Evolutionary conservation across 1,140 invertebrate genomes (phyloP).

Genomic region (Orchestia grillus): DNA sequence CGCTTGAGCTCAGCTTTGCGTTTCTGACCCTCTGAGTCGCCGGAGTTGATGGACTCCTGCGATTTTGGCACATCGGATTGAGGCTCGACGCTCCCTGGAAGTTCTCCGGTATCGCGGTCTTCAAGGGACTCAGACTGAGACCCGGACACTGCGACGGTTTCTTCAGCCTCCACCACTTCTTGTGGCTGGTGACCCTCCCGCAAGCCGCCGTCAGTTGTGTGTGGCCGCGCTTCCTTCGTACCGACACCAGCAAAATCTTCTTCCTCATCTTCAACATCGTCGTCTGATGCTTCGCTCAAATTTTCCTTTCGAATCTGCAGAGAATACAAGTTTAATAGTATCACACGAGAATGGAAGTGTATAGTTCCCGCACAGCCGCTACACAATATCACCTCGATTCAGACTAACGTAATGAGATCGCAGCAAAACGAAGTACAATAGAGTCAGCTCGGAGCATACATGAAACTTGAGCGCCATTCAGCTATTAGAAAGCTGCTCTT

Average conservation of each 20-base stretch:
- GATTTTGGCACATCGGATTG: not conserved
- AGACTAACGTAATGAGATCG: not conserved
- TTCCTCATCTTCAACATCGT: not conserved
- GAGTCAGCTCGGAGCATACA: too few species aligned
- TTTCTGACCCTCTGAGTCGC: not conserved
- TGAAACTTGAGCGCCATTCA: too few species aligned
- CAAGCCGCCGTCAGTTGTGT: not conserved
- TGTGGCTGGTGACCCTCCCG: not conserved
- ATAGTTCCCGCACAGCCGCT: not conserved
- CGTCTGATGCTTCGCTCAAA: not conserved
- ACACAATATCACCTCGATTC: not conserved
- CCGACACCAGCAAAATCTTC: not conserved
- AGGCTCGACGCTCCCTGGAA: not conserved
- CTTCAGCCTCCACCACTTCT: not conserved
- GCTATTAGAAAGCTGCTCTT: too few species aligned
- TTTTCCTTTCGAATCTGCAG: not conserved
- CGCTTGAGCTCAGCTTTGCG: not conserved
- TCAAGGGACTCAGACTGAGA: not conserved
- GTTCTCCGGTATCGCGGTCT: not conserved
- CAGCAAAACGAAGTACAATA: not conserved
- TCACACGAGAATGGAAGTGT: not conserved
- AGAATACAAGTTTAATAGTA: not conserved
- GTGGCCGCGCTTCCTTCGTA: not conserved
- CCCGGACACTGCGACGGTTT: not conserved
- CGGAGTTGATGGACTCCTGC: not conserved